phyloP scores from a whole-genome alignment of 2,113 vertebrate genomes.

The Pollachius pollachius region DNA sequence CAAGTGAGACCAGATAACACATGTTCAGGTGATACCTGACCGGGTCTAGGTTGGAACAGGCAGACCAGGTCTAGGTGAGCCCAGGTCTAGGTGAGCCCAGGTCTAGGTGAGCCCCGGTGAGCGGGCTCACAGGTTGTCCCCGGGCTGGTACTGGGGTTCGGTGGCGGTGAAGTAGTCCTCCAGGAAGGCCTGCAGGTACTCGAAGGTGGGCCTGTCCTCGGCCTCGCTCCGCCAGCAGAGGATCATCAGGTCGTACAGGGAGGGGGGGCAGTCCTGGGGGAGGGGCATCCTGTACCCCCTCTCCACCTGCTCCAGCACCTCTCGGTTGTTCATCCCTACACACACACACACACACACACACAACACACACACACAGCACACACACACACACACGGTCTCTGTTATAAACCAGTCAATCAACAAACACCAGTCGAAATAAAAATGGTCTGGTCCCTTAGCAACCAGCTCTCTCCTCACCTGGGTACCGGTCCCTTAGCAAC shows the following conservation, averaged over 20 bases:
- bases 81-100: not conserved
- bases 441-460: conserved; percentile 91
- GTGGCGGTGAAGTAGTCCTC: conserved; percentile 99
- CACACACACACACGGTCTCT: not conserved
- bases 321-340: conserved; percentile 97
- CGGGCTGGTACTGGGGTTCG: conserved; percentile 98
- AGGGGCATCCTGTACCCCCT: conserved; percentile 95
- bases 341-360: conserved; percentile 13
- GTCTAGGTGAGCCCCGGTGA: conserved; percentile 10
- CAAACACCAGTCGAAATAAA: not conserved
- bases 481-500: conserved; percentile 87
- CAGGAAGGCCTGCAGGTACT: conserved; percentile 96
- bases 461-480: conserved; percentile 84
- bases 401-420: not conserved
- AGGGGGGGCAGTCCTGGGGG: conserved; percentile 94
- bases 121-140: conserved; percentile 89
- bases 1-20: no score
- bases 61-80: not conserved
- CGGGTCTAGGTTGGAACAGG: no score
- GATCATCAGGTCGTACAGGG: conserved; percentile 96
- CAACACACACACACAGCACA: not conserved
- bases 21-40: no score
- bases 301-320: conserved; percentile 98
- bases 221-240: conserved; percentile 99
- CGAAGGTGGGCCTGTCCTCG: conserved; percentile 95